These are phyloP conservation scores for Mesorhabditis belari DNA, from an alignment of 2,888 invertebrate species.

Conservation along the genomic window DNA sequence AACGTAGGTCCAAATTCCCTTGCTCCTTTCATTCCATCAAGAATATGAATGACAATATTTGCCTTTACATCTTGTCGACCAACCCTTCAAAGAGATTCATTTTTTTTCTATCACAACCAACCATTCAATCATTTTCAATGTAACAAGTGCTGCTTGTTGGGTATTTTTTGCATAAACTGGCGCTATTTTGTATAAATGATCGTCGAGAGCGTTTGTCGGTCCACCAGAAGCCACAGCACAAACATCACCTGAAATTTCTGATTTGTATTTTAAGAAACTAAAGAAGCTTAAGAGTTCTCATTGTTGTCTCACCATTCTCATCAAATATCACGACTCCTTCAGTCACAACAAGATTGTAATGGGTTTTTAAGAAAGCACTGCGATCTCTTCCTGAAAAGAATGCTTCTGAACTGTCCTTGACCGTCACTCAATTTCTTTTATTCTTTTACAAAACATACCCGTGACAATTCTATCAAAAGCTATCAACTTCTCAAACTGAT, in stretches of 20 bases:
- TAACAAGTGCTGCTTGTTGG: background rate
- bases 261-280: no score
- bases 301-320: background rate
- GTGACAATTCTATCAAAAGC: background rate
- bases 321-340: background rate
- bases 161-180: background rate
- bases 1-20: background rate
- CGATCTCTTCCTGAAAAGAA: background rate
- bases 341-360: background rate
- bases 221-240: background rate
- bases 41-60: background rate
- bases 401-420: background rate
- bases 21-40: background rate
- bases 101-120: background rate
- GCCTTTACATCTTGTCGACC: background rate
- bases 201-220: background rate
- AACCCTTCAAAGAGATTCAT: background rate
- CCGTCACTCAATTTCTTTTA: background rate
- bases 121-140: background rate
- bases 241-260: no score
- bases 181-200: background rate
- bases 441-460: background rate
- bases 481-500: background rate
- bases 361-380: background rate
- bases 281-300: no score